phyloP scores from a whole-genome alignment of 2,888 invertebrate genomes.

The Zaprionus bogoriensis region DNA sequence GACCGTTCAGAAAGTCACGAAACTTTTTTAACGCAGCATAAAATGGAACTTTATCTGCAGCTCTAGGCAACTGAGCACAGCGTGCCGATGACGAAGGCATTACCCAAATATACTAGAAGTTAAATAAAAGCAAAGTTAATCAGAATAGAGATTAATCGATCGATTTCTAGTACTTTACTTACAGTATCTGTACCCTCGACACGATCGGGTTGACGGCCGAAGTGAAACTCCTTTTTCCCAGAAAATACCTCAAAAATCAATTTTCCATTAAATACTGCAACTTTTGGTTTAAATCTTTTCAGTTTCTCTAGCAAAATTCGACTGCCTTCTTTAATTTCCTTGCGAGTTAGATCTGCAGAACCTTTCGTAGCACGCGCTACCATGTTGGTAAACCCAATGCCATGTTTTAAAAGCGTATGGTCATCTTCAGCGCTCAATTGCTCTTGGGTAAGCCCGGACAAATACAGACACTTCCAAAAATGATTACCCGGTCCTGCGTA shows the following conservation, averaged over 20 bases:
- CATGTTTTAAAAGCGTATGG: constrained; percentile 94
- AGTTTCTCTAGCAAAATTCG: constrained; percentile 94
- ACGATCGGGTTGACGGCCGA: constrained; percentile 96
- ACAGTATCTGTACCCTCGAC: constrained; percentile 97
- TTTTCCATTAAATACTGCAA: constrained; percentile 99
- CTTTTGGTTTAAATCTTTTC: constrained; percentile 95
- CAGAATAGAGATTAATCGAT: no score
- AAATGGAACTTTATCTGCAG: constrained; percentile 98
- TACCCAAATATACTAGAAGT: constrained; percentile 97
- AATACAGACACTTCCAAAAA: constrained; percentile 98
- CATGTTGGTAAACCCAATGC: constrained; percentile 99
- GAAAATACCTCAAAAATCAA: constrained; percentile 98
- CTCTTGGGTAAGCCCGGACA: constrained; percentile 96
- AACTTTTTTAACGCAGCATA: constrained; percentile 97
- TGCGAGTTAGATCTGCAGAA: constrained; percentile 95
- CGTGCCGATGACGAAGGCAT: constrained; percentile 99
- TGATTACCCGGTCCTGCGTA: constrained; percentile 99
- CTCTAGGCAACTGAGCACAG: constrained; percentile 98
- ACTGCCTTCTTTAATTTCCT: constrained; percentile 97
- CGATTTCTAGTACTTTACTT: constrained; percentile 84
- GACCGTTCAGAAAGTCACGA: constrained; percentile 95
- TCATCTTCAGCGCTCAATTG: constrained; percentile 99
- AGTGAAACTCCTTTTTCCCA: constrained; percentile 97
- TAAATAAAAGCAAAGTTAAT: neutral
- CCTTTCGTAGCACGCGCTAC: constrained; percentile 97